Conservation (phyloP, 2,113 vertebrate species). For the Azemiops feae region DNA sequence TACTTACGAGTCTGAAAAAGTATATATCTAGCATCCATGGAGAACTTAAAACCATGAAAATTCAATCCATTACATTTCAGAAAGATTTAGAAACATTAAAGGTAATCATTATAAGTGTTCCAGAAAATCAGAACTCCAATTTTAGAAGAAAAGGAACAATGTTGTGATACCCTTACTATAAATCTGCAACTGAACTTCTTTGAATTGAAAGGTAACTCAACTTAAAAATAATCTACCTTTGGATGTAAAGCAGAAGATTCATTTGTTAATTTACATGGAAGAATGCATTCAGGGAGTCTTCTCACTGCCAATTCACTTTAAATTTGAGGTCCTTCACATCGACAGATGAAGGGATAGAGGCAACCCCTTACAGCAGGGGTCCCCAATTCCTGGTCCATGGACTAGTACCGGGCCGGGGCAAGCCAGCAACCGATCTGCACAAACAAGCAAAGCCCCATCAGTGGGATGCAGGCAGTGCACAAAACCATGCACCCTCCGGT, state of each 20-base stretch:
- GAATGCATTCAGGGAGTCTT: background rate
- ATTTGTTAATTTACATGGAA: background rate
- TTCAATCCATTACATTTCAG: background rate
- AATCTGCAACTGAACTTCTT: background rate
- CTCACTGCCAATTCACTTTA: background rate
- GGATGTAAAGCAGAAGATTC: background rate
- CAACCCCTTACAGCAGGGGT: background rate
- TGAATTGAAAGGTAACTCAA: background rate
- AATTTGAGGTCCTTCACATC: background rate
- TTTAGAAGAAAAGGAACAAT: background rate
- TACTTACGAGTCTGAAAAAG: background rate
- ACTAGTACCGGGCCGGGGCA: no score
- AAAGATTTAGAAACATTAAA: background rate
- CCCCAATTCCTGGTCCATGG: no score
- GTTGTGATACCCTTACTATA: background rate
- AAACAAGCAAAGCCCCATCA: no score
- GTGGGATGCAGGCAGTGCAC: no score
- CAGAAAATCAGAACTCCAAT: background rate
- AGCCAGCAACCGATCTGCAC: no score
- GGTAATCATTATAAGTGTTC: background rate
- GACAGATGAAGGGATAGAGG: background rate
- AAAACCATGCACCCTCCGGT: no score
- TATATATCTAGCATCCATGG: background rate
- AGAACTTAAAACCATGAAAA: background rate
- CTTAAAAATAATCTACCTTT: background rate